Evolutionary conservation across 2,888 invertebrate species (phyloP).

Genomic region (Papilio demoleus): DNA sequence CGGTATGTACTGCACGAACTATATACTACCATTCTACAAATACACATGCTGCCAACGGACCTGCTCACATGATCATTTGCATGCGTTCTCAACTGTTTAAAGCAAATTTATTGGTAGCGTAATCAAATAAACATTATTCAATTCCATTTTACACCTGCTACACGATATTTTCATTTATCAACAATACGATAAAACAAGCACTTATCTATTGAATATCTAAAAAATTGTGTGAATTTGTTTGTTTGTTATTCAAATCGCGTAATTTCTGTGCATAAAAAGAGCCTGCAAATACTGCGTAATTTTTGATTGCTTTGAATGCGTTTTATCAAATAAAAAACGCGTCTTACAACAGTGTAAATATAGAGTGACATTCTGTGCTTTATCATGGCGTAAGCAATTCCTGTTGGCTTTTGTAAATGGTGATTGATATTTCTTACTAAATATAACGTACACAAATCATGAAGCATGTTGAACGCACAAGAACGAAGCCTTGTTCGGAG

Average conservation of each 20-base stretch:
- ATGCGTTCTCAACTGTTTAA: background rate
- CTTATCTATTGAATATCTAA: too few species aligned
- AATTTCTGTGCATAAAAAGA: too few species aligned
- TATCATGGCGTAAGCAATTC: background rate
- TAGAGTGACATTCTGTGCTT: conserved; percentile 14
- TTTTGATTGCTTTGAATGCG: background rate
- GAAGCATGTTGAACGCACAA: conserved; percentile 51
- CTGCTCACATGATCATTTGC: background rate
- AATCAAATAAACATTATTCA: background rate
- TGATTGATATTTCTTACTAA: background rate
- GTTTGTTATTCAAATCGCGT: background rate
- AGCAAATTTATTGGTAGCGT: background rate
- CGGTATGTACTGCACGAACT: conserved; percentile 58
- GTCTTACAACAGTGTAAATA: conserved; percentile 3
- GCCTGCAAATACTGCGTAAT: background rate
- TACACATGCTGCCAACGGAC: background rate
- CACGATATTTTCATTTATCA: too few species aligned
- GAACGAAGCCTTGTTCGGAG: conserved; percentile 58
- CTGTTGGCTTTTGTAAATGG: background rate
- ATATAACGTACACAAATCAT: conserved; percentile 31
- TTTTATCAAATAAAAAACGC: background rate
- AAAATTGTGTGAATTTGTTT: too few species aligned
- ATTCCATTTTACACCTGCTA: background rate
- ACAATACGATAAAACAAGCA: too few species aligned
- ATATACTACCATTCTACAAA: background rate